Conservation (phyloP, 2,797 vertebrate species). For the Silurus lanzhouensis region DNA sequence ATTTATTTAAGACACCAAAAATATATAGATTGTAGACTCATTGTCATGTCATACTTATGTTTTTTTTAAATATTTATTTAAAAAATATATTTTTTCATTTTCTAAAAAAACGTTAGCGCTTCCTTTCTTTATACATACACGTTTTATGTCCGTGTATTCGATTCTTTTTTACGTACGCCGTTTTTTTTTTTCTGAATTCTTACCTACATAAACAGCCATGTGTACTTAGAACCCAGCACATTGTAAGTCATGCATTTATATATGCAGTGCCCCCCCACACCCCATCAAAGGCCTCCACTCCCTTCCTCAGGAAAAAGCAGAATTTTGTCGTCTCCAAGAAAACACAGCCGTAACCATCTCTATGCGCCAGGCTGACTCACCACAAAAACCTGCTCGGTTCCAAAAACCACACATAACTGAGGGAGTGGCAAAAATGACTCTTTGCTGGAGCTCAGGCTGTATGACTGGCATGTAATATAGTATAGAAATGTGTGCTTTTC, state of each 20-base stretch:
- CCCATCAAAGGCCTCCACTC: slow-evolving; percentile 20
- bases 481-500: background rate
- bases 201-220: background rate
- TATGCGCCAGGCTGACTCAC: slow-evolving; percentile 42
- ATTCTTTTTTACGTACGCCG: background rate
- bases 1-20: too few species aligned
- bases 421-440: slow-evolving; percentile 14
- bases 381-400: slow-evolving; percentile 26
- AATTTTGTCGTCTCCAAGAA: slow-evolving; percentile 30
- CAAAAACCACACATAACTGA: slow-evolving; percentile 21
- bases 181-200: background rate
- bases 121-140: background rate
- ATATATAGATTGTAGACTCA: too few species aligned
- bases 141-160: background rate
- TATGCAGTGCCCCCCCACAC: background rate
- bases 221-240: background rate
- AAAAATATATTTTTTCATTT: background rate
- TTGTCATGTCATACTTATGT: too few species aligned
- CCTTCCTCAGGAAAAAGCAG: slow-evolving; percentile 15
- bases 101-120: background rate
- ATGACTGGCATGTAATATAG: background rate
- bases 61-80: background rate
- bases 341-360: slow-evolving; percentile 21
- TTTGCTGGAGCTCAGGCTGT: background rate
- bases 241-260: background rate